Evolutionary conservation across 2,113 vertebrate genomes (phyloP), one percentile per base, ranked within the genome.

Genomic region (Hippopotamus amphibius): DNA sequence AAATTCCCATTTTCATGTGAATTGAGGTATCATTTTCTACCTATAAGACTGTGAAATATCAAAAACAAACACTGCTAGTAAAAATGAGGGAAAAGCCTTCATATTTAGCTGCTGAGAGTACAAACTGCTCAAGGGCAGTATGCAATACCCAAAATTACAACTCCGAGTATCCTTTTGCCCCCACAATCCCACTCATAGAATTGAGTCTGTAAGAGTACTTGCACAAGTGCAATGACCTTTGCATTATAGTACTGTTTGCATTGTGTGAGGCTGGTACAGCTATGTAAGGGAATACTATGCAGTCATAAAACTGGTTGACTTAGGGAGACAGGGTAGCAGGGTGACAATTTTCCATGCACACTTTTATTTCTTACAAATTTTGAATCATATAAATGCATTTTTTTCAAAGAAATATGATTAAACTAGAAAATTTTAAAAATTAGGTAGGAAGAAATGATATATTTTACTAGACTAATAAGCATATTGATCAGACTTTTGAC

Each of bases 401-500:
- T 65, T 71, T 53, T 12, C n/a, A 16, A 92, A 94, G 37, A 95
- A 92, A 53, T 66, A 59, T 46, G 43, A 63, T 26, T 72, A 86
- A 87, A 77, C 50, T 57, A 96, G 46, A 87, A 86, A 21, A 90
- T 0, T 50, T 88, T 46, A 16, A 72, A 89, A 88, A 48, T n/a
- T 12, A 80, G 19, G 77, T 53, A 66, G 33, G 65, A 83, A 74
- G 24, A 93, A 85, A 85, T 30, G 30, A 43, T 24, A 92, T 22
- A 68, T 63, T 94, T 96, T 92, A 86, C 55, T 94, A 92, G 19
- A 88, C 15, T 72, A 71, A 43, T 24, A 74, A 74, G 26, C 48
- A 46, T 88, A 59, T 71, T 16, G 21, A 33, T 69, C 46, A 88
- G 19, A 72, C 46, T n/a, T 89, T 3, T 81, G 55, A 16, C 37